These are phyloP conservation scores for Meleagris gallopavo DNA, from an alignment of 2,113 vertebrate species.

Conservation along the genomic window DNA sequence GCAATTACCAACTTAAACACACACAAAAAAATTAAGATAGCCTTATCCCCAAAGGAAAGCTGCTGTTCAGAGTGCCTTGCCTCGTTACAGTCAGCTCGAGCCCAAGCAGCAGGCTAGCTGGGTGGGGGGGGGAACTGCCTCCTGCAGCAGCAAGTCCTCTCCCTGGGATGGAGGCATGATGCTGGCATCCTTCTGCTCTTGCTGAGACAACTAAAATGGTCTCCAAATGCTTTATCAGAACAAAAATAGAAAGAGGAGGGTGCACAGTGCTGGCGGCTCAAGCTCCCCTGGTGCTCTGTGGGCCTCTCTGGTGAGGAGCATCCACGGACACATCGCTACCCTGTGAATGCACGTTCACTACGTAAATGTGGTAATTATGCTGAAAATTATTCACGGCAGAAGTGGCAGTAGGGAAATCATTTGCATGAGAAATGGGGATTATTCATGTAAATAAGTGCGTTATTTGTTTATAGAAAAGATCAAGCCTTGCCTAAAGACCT, in stretches of 20 bases:
- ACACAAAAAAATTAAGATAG: constrained; percentile 70
- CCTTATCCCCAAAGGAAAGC: constrained; percentile 69
- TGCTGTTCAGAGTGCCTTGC: constrained; percentile 71
- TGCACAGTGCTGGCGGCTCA: not conserved
- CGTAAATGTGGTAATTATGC: constrained; percentile 72
- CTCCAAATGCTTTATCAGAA: not conserved
- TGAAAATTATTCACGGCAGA: constrained; percentile 70
- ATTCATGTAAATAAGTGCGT: constrained; percentile 71
- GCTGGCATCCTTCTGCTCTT: constrained; percentile 48
- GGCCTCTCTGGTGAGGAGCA: not conserved
- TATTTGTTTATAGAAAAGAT: constrained; percentile 73
- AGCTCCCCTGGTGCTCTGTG: constrained; percentile 42
- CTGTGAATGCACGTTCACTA: constrained; percentile 65
- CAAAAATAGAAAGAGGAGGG: constrained; percentile 18
- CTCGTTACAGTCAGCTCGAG: constrained; percentile 60
- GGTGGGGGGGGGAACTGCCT: constrained; percentile 16
- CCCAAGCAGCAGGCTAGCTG: constrained; percentile 17
- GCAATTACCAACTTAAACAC: constrained; percentile 76
- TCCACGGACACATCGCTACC: constrained; percentile 47
- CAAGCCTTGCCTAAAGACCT: constrained; percentile 68
- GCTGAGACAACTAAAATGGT: not conserved
- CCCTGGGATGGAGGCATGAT: not conserved
- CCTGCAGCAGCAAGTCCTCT: constrained; percentile 46
- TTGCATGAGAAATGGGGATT: constrained; percentile 75
- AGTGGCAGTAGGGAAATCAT: constrained; percentile 65